phyloP scores from a whole-genome alignment of 2,113 vertebrate genomes.

The Orthonyx spaldingii region DNA sequence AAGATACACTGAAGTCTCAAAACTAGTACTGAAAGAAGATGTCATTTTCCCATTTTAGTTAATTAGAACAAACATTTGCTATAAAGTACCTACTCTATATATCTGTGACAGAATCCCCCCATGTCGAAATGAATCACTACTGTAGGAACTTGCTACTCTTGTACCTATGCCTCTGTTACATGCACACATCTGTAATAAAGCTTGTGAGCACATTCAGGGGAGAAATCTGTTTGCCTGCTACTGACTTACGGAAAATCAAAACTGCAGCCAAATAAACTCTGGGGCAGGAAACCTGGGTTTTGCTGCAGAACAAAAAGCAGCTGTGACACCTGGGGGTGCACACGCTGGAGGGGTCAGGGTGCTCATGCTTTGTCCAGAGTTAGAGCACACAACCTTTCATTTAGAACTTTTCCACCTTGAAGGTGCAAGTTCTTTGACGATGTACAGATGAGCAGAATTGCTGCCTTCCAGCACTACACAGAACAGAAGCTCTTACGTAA shows the following conservation, averaged over 20 bases:
- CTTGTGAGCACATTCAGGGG: neutral
- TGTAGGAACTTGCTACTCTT: rapidly evolving
- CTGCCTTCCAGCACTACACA: neutral
- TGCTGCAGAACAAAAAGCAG: neutral
- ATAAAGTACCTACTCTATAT: neutral
- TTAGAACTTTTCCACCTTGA: neutral
- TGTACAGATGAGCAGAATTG: neutral
- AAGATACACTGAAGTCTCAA: neutral
- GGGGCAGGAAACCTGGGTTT: neutral
- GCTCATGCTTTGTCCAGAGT: neutral
- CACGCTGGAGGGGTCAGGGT: neutral
- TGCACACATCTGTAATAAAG: neutral
- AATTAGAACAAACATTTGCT: neutral
- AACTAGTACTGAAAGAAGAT: neutral
- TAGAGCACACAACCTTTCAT: neutral
- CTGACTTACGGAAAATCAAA: neutral
- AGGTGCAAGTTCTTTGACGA: neutral
- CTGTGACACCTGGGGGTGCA: neutral
- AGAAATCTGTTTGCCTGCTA: neutral
- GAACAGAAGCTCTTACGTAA: neutral
- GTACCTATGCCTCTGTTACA: neutral
- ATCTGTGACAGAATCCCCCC: neutral
- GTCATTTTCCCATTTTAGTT: neutral
- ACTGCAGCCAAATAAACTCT: neutral
- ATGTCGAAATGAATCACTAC: neutral